These are phyloP conservation scores for Drosophila pectinifera DNA, from an alignment of 1,140 invertebrate genomes.

Conservation along the genomic window DNA sequence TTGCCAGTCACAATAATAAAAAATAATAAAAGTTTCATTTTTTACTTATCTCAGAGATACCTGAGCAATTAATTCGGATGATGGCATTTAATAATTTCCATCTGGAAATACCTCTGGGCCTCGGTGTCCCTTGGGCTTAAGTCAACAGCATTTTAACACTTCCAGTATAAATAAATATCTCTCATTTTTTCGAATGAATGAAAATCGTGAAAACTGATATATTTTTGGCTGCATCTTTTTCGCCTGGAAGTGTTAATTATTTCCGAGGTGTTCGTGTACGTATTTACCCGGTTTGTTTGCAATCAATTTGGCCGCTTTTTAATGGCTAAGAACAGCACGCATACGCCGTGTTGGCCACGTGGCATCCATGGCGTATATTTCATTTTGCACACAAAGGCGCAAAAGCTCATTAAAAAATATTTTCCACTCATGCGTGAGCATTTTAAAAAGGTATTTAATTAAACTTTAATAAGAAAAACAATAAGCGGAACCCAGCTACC, in stretches of 20 bases:
- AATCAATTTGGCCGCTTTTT: slow-evolving; percentile 62
- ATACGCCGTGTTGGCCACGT: slow-evolving; percentile 40
- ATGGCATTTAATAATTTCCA: slow-evolving; percentile 38
- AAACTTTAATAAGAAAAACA: slow-evolving; percentile 76
- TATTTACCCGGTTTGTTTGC: slow-evolving; percentile 38
- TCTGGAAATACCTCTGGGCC: slow-evolving; percentile 7
- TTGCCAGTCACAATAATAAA: no score
- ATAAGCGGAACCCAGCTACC: slow-evolving; percentile 53
- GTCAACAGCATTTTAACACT: slow-evolving; percentile 33
- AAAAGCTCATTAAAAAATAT: slow-evolving; percentile 82
- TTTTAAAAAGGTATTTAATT: slow-evolving; percentile 81
- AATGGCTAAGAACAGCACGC: slow-evolving; percentile 54
- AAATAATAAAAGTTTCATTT: no score
- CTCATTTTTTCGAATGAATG: not conserved
- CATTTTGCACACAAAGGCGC: slow-evolving; percentile 51
- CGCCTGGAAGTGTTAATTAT: slow-evolving; percentile 51
- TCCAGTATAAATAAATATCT: slow-evolving; percentile 3
- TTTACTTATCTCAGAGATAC: not conserved
- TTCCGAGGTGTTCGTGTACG: slow-evolving; percentile 8
- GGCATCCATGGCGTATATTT: slow-evolving; percentile 12
- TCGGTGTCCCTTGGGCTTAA: slow-evolving; percentile 17
- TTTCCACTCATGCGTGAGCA: slow-evolving; percentile 71
- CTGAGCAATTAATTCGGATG: slow-evolving; percentile 28
- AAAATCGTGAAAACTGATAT: slow-evolving; percentile 30
- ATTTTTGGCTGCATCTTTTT: slow-evolving; percentile 36